Base-by-base conservation (phyloP, 2,113 vertebrate species). In the Burhinus bistriatus region DNA sequence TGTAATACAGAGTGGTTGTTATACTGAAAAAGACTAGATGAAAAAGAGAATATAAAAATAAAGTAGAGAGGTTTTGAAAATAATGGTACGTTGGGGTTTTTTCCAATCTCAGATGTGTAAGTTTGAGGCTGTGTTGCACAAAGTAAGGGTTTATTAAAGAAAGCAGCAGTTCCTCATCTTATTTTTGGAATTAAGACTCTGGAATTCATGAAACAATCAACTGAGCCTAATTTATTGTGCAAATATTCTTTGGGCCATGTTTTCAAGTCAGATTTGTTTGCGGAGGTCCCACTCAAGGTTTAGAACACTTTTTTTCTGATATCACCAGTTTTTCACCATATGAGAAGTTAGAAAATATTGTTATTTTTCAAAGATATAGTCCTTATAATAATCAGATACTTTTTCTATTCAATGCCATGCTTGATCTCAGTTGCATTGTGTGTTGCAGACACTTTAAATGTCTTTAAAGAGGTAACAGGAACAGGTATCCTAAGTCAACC, bases 1-100 rank as follows among this genome's bases (percentile, higher is more conserved):
- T 95, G 51, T 90, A 97, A 97, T 97, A 97, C 79, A 87, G 70
- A 86, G 66, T 9, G 38, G 89, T 93, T 92, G 68, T 64, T 87
- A 88, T 51, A 68, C 96, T 76, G 90, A 93, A 93, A 96, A 94
- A 95, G 77, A 75, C 81, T 38, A 58, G 59, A 90, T 92, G 77
- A 93, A 86, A 96, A 93, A 90, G 71, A 62, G 44, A 88, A 32
- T 90, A 38, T 77, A 84, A 95, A 96, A 96, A 87, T 91, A 89
- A 76, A 86, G 30, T 32, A 51, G 38, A 57, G 64, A 88, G 26
- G 38, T 44, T 95, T 95, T 34, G 62, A 85, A 91, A 95, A 61
- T 47, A 81, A 88, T 59, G 20, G 57, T 45, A 45, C n/a, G 19
- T 18, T 51, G 32, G 47, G 2, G 0, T 12, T 84, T 93, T 70